phyloP scores from a whole-genome alignment of 2,888 invertebrate species.

The Drosophila multiciliata region DNA sequence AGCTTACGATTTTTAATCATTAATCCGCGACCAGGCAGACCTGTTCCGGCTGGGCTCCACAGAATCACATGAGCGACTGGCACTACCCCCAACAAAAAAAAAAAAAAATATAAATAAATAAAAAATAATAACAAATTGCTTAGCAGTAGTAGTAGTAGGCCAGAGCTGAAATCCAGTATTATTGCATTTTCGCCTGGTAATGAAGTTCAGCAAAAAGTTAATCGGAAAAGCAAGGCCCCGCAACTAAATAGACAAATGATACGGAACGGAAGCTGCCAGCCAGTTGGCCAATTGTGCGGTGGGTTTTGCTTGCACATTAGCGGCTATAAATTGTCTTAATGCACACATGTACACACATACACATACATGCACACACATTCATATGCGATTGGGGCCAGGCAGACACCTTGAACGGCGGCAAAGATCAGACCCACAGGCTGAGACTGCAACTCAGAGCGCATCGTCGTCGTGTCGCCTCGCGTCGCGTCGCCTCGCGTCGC shows the following conservation, averaged over 20 bases:
- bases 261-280: conserved; percentile 83
- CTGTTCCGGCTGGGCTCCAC: conserved; percentile 16
- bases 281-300: conserved; percentile 77
- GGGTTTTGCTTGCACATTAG: conserved; percentile 81
- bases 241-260: conserved; percentile 83
- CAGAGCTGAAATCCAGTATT: conserved; percentile 34
- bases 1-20: conserved; percentile 77
- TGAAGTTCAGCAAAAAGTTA: conserved; percentile 82
- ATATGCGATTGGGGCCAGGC: conserved; percentile 46
- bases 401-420: conserved; percentile 80
- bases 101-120: background rate
- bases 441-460: conserved; percentile 44
- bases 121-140: conserved; percentile 58
- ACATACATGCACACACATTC: conserved; percentile 8
- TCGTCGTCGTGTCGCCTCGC: conserved; percentile 16
- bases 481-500: conserved; percentile 44
- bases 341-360: conserved; percentile 36
- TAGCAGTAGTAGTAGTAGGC: conserved; percentile 43
- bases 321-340: conserved; percentile 81
- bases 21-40: conserved; percentile 33
- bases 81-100: conserved; percentile 54
- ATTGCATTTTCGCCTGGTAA: conserved; percentile 78
- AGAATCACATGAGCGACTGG: conserved; percentile 49
- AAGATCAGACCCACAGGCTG: conserved; percentile 75
- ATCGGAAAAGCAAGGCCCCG: conserved; percentile 80